Percentiles rank a stretch among this genome's conserved stretches.
phyloP scores from a whole-genome alignment of 2,113 vertebrate genomes.

The Lagopus muta region DNA sequence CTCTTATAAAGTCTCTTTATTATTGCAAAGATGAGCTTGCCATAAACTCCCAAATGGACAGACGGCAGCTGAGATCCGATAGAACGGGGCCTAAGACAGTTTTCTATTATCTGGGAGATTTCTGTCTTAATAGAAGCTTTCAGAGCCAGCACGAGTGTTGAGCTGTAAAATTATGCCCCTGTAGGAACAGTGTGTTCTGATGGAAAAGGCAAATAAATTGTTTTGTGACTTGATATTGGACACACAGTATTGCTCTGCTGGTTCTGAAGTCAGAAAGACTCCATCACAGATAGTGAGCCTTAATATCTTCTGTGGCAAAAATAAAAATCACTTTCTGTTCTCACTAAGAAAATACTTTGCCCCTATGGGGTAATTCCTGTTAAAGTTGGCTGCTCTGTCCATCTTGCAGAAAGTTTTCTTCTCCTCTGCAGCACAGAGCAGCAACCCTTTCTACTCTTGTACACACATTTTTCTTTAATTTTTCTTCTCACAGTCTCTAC shows the following conservation, averaged over 20 bases:
- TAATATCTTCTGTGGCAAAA: not conserved
- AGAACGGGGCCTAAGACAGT: not conserved
- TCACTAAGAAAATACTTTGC: not conserved
- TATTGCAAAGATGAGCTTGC: conserved; percentile 46
- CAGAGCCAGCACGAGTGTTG: not conserved
- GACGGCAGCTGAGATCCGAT: not conserved
- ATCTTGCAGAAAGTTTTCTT: not conserved
- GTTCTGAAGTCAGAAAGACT: not conserved
- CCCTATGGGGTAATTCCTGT: not conserved
- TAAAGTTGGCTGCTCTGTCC: not conserved
- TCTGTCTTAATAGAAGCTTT: conserved; percentile 58
- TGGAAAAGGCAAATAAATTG: conserved; percentile 56
- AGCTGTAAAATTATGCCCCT: conserved; percentile 17
- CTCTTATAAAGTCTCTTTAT: conserved; percentile 4
- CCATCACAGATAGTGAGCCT: not conserved
- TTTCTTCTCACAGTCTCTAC: conserved; percentile 14
- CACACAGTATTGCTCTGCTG: not conserved
- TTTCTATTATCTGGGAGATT: conserved; percentile 57
- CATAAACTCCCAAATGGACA: conserved; percentile 23
- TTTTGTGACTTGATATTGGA: conserved; percentile 6
- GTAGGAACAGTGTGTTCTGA: conserved; percentile 31
- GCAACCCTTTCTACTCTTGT: not conserved
- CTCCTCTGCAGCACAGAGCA: not conserved
- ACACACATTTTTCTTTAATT: not conserved
- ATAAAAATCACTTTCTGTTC: not conserved